These are phyloP conservation scores for Rhingia rostrata DNA, from an alignment of 2,888 invertebrate genomes.

Conservation along the genomic window DNA sequence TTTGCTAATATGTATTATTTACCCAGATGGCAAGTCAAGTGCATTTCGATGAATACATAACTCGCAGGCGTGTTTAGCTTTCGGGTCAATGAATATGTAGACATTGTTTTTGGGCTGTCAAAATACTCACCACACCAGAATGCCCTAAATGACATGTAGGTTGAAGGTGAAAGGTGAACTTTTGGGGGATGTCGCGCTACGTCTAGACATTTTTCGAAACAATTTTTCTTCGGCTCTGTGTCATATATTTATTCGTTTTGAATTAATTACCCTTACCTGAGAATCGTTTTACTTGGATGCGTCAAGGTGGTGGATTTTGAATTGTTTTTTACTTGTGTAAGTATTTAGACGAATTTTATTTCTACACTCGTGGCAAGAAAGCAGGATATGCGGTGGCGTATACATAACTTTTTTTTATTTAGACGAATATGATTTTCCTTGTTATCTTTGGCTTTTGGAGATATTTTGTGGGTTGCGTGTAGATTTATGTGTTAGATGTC, in stretches of 20 bases:
- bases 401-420: constrained; percentile 30
- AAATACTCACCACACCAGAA: no score
- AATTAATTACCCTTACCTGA: constrained; percentile 40
- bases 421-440: neutral
- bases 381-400: constrained; percentile 39
- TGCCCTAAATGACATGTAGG: no score
- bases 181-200: constrained; percentile 12
- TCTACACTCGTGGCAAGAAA: neutral
- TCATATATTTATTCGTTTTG: constrained; percentile 29
- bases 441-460: constrained; percentile 2
- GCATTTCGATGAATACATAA: constrained; percentile 9
- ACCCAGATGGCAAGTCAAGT: constrained; percentile 12
- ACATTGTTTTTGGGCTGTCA: neutral
- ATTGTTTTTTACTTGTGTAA: neutral
- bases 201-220: constrained; percentile 55
- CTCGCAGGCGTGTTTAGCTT: neutral
- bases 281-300: neutral
- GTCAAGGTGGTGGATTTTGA: neutral
- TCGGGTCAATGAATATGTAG: constrained; percentile 33
- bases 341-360: neutral
- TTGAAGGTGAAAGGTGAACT: neutral
- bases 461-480: constrained; percentile 36
- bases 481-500: constrained; percentile 50
- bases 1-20: constrained; percentile 8
- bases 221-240: constrained; percentile 4